A percentile compares a stretch with the other conserved stretches of the same genome.
These are phyloP conservation scores for Gnathonemus echidnorhynchus DNA, from an alignment of 2,113 vertebrate genomes.

Conservation along the genomic window DNA sequence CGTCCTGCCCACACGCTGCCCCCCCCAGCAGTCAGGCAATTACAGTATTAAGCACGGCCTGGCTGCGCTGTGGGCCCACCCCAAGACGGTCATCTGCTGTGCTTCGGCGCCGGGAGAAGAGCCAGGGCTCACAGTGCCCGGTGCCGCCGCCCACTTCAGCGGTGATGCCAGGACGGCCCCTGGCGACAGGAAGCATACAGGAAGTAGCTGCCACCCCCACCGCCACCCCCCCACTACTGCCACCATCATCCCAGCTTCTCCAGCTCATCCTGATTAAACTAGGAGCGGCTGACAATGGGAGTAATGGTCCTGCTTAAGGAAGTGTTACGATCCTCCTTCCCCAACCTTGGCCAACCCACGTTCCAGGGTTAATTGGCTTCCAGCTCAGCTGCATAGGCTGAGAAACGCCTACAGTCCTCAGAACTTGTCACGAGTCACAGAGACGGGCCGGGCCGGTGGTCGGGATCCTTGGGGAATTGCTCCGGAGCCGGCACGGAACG, in stretches of 20 bases:
- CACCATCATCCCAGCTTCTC: background rate
- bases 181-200: constrained; percentile 2
- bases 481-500: background rate
- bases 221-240: too few relatives aligned
- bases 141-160: background rate
- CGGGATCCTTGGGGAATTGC: background rate
- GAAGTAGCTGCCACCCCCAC: background rate
- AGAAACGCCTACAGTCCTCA: background rate
- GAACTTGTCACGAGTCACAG: background rate
- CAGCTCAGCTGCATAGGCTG: background rate
- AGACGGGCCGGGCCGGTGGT: background rate
- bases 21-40: constrained; percentile 13
- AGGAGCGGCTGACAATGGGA: background rate
- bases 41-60: constrained; percentile 1
- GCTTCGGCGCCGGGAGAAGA: background rate
- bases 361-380: constrained; percentile 2
- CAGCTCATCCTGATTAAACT: background rate
- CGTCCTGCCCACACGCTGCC: constrained; percentile 2
- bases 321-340: background rate
- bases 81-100: background rate
- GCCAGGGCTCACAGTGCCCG: background rate
- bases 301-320: constrained; percentile 2
- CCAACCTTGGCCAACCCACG: background rate
- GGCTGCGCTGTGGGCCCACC: background rate
- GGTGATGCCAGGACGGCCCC: background rate